These are phyloP conservation scores for Tanytarsus gracilentus DNA, from an alignment of 2,888 invertebrate species.

Conservation along the genomic window DNA sequence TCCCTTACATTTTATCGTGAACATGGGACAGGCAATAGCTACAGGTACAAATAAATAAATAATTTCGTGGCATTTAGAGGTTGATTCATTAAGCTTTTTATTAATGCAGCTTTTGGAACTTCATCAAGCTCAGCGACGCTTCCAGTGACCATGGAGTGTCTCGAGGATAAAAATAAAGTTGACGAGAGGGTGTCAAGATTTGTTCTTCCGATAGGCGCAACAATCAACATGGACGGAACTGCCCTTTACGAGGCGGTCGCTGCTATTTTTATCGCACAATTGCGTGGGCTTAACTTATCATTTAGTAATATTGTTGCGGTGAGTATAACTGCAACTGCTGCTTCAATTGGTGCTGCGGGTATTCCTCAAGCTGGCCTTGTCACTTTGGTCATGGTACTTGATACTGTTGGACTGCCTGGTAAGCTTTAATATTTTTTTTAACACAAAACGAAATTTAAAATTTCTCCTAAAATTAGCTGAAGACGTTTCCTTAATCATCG, in stretches of 20 bases:
- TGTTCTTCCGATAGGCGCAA: constrained; percentile 70
- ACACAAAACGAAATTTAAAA: too few relatives aligned
- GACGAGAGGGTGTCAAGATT: constrained; percentile 64
- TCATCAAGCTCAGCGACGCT: constrained; percentile 58
- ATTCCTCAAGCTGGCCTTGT: constrained; percentile 69
- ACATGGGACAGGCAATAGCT: constrained; percentile 57
- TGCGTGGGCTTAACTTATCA: constrained; percentile 52
- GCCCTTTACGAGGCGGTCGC: constrained; percentile 65
- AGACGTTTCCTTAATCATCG: constrained; percentile 56
- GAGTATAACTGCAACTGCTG: constrained; percentile 70
- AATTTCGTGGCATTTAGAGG: too few relatives aligned
- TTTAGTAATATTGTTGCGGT: constrained; percentile 63
- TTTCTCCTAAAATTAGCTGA: too few relatives aligned
- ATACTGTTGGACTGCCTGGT: constrained; percentile 58
- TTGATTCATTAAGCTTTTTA: too few relatives aligned
- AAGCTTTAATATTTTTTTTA: too few relatives aligned
- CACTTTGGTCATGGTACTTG: constrained; percentile 66
- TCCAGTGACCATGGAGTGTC: constrained; percentile 63
- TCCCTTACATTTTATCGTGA: constrained; percentile 50
- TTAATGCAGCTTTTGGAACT: constrained; percentile 74
- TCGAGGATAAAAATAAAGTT: constrained; percentile 36
- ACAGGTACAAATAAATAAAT: too few relatives aligned
- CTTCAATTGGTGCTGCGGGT: constrained; percentile 73
- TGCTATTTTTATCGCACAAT: constrained; percentile 72
- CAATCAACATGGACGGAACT: constrained; percentile 60